A percentile compares a stretch with the other conserved stretches of the same genome.
Evolutionary conservation across 2,113 vertebrate species (phyloP).

Genomic region (Cyanoramphus novaezelandiae): DNA sequence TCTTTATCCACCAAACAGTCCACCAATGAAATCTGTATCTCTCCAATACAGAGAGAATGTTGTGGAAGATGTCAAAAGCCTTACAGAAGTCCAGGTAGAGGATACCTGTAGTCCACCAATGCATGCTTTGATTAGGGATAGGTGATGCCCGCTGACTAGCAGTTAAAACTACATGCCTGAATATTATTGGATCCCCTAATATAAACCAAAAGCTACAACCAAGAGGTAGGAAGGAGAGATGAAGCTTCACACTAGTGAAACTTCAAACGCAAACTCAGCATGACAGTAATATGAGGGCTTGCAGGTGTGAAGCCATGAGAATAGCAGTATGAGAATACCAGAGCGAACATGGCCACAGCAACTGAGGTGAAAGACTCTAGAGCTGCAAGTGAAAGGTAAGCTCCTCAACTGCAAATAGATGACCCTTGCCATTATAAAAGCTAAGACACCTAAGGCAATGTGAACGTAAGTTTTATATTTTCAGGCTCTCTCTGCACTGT

Average conservation of each 20-base stretch:
- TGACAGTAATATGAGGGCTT: neutral
- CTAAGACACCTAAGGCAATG: neutral
- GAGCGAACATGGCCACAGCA: neutral
- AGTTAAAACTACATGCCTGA: neutral
- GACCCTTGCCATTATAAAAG: neutral
- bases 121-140: neutral
- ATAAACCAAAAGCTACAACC: neutral
- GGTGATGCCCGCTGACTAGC: neutral
- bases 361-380: neutral
- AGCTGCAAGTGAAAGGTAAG: neutral
- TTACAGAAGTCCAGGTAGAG: neutral
- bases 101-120: neutral
- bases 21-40: neutral
- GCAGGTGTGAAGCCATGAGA: neutral
- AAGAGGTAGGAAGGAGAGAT: neutral
- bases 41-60: neutral
- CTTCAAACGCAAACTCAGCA: neutral
- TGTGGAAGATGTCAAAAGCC: neutral
- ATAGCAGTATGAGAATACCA: neutral
- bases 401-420: neutral
- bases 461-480: neutral
- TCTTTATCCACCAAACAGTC: neutral
- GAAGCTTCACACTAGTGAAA: fast-evolving
- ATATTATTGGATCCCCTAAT: neutral
- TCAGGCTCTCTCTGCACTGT: neutral